Percentiles rank a stretch among this genome's conserved stretches.
These are phyloP conservation scores for Donacobius atricapilla DNA, from an alignment of 2,113 vertebrate species.

Conservation along the genomic window DNA sequence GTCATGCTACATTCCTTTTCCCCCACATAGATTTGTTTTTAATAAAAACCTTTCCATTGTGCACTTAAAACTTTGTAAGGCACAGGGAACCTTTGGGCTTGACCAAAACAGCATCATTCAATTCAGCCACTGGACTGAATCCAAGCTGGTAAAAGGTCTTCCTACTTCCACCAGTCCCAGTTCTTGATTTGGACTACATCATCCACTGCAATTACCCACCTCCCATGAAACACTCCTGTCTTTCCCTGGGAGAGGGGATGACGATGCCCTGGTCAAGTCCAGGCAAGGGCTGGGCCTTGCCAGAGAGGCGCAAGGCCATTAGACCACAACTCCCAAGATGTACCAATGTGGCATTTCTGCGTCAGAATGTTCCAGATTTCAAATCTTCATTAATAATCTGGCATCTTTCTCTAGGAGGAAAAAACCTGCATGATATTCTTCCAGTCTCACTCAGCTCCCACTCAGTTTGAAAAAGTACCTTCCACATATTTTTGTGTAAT, in stretches of 20 bases:
- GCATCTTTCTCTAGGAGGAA: background rate
- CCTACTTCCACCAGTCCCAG: background rate
- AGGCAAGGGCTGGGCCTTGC: background rate
- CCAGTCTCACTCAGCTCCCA: background rate
- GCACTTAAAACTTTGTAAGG: background rate
- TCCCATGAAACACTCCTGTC: background rate
- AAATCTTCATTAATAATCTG: background rate
- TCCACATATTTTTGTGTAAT: background rate
- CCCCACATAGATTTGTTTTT: background rate
- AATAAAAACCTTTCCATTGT: background rate
- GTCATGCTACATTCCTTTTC: background rate
- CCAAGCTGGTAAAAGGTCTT: background rate
- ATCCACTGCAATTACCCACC: background rate
- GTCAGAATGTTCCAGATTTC: background rate
- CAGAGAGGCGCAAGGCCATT: background rate
- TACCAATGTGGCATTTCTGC: background rate
- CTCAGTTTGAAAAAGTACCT: background rate
- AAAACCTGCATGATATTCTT: rapidly evolving
- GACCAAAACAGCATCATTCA: background rate
- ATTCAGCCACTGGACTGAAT: background rate
- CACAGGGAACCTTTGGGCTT: background rate
- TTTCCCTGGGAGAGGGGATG: background rate
- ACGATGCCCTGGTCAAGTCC: background rate
- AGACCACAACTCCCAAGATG: background rate
- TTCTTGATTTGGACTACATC: background rate